These are phyloP conservation scores for Trichomalopsis sarcophagae DNA, from an alignment of 1,140 invertebrate genomes.

Conservation along the genomic window DNA sequence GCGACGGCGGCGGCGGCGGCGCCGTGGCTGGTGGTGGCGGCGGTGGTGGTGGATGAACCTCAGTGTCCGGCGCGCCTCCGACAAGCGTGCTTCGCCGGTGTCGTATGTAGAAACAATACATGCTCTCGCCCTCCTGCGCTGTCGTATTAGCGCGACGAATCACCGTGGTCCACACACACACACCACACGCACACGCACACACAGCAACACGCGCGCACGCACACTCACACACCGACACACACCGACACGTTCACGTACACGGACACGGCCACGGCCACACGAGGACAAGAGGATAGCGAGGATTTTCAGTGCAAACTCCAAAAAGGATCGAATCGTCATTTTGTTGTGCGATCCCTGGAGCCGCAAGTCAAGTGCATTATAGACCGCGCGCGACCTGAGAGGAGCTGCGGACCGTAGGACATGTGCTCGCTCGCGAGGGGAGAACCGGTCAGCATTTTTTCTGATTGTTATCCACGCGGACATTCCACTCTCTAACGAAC, in stretches of 20 bases:
- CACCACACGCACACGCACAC: constrained; percentile 3
- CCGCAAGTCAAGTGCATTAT: neutral
- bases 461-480: too few relatives aligned
- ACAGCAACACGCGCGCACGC: neutral
- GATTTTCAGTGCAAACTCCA: too few relatives aligned
- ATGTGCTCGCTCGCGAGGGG: too few relatives aligned
- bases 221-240: neutral
- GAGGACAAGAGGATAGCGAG: too few relatives aligned
- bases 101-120: neutral
- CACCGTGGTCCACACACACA: neutral
- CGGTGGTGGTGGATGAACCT: constrained; percentile 71
- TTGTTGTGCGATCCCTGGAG: too few relatives aligned
- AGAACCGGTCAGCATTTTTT: too few relatives aligned
- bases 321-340: too few relatives aligned
- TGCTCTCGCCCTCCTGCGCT: constrained; percentile 10
- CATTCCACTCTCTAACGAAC: too few relatives aligned
- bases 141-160: constrained; percentile 1
- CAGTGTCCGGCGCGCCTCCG: constrained; percentile 75
- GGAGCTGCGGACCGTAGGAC: too few relatives aligned
- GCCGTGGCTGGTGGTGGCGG: constrained; percentile 53
- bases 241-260: neutral
- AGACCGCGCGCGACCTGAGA: too few relatives aligned
- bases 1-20: constrained; percentile 54
- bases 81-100: constrained; percentile 71
- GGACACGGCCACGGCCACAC: neutral